Conservation (phyloP, 2,888 invertebrate species). For the Syritta pipiens region DNA sequence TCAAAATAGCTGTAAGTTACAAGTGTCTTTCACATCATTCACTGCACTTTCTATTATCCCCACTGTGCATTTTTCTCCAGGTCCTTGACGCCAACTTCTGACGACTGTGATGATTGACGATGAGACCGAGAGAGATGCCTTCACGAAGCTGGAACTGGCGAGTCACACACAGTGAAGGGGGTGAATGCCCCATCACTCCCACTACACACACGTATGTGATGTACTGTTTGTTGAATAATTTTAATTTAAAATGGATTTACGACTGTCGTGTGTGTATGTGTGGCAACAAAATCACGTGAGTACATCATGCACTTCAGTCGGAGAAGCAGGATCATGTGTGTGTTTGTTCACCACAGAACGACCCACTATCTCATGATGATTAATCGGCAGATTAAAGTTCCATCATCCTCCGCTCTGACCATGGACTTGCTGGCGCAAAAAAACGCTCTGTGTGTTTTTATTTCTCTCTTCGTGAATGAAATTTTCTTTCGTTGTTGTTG, state of each 20-base stretch:
- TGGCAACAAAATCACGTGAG: conserved; percentile 18
- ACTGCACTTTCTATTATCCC: no score
- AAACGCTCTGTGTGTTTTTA: not conserved
- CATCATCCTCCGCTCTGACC: conserved; percentile 30
- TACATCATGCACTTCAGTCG: conserved; percentile 6
- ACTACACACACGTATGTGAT: no score
- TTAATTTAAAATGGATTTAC: conserved; percentile 59
- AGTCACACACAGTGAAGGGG: no score
- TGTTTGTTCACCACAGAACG: not conserved
- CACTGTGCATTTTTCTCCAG: no score
- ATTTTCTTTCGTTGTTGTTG: conserved; percentile 9
- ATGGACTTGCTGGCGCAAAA: conserved; percentile 21
- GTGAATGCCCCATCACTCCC: no score
- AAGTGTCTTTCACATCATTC: no score
- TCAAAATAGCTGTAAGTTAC: no score
- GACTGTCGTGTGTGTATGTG: conserved; percentile 12
- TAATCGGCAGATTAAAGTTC: conserved; percentile 52
- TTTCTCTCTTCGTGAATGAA: conserved; percentile 9
- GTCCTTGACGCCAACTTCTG: no score
- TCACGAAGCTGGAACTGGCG: no score
- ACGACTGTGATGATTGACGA: no score
- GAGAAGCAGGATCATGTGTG: not conserved
- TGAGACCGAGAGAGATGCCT: no score
- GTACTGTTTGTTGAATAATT: no score
- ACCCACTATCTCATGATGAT: conserved; percentile 25